These are phyloP conservation scores for Limosa lapponica DNA, from an alignment of 2,797 vertebrate genomes.

Conservation along the genomic window DNA sequence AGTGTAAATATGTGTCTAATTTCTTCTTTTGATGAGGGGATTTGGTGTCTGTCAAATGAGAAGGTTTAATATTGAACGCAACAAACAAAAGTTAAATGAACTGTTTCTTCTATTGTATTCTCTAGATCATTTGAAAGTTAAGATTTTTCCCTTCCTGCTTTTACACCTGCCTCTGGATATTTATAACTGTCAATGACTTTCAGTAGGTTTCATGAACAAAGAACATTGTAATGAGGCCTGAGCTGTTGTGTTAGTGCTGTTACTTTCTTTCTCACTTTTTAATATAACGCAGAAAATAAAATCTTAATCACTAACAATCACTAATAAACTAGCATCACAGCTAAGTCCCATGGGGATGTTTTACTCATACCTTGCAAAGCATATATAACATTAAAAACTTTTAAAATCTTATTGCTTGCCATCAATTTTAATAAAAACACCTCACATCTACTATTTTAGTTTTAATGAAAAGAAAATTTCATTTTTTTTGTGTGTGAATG, in stretches of 20 bases:
- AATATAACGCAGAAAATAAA: conserved; percentile 15
- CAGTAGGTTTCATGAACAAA: conserved; percentile 20
- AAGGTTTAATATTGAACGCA: neutral
- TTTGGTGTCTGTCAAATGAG: neutral
- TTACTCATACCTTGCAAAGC: neutral
- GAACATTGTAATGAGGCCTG: neutral
- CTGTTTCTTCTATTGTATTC: neutral
- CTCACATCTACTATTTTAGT: conserved; percentile 6
- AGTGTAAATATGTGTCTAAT: neutral
- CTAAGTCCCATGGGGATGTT: neutral
- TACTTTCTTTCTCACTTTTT: conserved; percentile 38
- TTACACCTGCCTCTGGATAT: neutral
- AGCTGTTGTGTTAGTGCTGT: neutral
- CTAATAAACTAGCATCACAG: neutral
- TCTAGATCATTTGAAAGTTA: neutral
- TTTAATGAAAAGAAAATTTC: conserved; percentile 34
- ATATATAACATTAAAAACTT: neutral
- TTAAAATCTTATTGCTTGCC: neutral
- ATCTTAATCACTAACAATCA: conserved; percentile 14
- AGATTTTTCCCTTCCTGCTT: neutral
- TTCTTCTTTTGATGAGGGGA: neutral
- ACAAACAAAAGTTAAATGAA: neutral
- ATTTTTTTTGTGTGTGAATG: neutral
- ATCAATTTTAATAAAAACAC: conserved; percentile 21
- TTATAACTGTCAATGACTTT: neutral